A percentile compares a stretch with the other conserved stretches of the same genome.
These are phyloP conservation scores for Masnerella sp. DNA, from an alignment of 2,888 invertebrate species.

Conservation along the genomic window DNA sequence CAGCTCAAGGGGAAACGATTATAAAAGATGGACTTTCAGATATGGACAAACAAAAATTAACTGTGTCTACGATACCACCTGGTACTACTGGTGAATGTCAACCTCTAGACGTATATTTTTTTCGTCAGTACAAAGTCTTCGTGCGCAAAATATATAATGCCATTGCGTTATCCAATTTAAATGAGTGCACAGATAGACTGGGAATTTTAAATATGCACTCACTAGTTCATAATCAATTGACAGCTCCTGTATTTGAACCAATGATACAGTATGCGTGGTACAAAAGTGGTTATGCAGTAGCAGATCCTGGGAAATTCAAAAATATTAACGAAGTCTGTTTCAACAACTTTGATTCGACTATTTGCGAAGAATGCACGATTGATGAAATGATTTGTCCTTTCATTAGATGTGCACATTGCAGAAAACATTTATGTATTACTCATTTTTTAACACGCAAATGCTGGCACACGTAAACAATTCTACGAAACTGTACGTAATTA, in stretches of 20 bases:
- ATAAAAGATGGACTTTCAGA: background rate
- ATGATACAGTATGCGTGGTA: slow-evolving; percentile 17
- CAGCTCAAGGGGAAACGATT: background rate
- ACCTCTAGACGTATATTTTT: slow-evolving; percentile 21
- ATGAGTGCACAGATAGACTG: background rate
- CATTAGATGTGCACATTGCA: slow-evolving; percentile 4
- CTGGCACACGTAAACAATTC: too few species aligned
- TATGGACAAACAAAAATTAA: background rate
- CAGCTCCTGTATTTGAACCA: background rate
- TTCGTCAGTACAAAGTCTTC: slow-evolving; percentile 12
- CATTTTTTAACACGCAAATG: slow-evolving; percentile 6
- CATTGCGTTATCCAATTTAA: background rate
- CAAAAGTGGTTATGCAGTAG: slow-evolving; percentile 7
- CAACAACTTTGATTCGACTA: background rate
- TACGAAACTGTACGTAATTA: too few species aligned
- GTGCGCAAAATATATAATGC: slow-evolving; percentile 1
- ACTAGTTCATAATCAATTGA: slow-evolving; percentile 7
- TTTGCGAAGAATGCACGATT: background rate
- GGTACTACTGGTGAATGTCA: slow-evolving; percentile 11
- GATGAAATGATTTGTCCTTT: background rate
- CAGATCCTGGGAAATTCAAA: slow-evolving; percentile 10
- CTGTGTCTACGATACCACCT: slow-evolving; percentile 2
- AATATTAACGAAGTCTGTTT: slow-evolving; percentile 14
- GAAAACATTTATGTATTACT: background rate
- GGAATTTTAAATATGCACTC: slow-evolving; percentile 11